Evolutionary conservation across 1,140 invertebrate genomes (phyloP).

Genomic region (Rhopalosiphum maidis): DNA sequence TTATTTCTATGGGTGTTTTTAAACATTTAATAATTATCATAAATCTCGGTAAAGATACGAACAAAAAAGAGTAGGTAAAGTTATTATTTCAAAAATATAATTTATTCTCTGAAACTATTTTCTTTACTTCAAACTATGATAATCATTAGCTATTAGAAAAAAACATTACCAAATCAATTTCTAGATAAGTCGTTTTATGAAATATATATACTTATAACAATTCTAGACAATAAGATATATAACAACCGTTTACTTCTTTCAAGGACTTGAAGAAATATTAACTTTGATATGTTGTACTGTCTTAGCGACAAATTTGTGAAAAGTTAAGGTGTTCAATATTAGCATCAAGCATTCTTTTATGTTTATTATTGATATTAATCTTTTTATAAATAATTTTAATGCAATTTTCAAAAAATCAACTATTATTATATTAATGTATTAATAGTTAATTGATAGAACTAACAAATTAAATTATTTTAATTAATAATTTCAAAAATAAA

Average conservation of each 20-base stretch:
- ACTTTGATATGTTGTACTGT: background rate
- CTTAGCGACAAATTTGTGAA: background rate
- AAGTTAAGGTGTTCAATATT: background rate
- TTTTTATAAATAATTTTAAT: background rate
- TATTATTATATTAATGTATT: background rate
- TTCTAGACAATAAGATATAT: background rate
- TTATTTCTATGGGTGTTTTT: background rate
- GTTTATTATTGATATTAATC: background rate
- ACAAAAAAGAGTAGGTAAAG: background rate
- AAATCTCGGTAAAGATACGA: background rate
- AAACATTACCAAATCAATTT: background rate
- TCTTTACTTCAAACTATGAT: background rate
- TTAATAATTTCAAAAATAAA: background rate
- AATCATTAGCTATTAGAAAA: background rate
- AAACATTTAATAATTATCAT: background rate
- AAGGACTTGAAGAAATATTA: background rate
- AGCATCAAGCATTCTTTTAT: background rate
- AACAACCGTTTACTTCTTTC: background rate
- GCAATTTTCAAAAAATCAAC: background rate
- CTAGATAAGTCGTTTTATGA: background rate
- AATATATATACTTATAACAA: background rate
- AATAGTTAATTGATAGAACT: background rate
- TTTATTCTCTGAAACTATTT: background rate
- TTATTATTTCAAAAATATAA: background rate
- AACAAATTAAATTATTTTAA: background rate